phyloP scores from a whole-genome alignment of 2,113 vertebrate genomes.

The Daphoenositta chrysoptera region DNA sequence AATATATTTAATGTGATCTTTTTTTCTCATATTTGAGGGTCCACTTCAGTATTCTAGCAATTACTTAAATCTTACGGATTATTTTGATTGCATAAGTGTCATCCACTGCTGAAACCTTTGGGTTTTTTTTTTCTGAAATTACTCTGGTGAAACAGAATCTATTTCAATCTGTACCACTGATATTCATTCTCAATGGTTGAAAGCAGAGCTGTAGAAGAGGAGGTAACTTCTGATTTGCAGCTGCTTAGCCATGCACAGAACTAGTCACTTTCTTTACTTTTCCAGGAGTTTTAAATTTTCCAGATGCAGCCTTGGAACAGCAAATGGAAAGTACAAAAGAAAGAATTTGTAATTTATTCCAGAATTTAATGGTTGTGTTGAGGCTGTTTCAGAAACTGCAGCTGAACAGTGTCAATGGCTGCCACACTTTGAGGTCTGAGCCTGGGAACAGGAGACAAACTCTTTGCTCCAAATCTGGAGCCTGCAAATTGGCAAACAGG shows the following conservation, averaged over 20 bases:
- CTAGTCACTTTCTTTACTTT: neutral
- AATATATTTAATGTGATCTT: neutral
- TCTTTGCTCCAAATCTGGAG: neutral
- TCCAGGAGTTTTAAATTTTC: neutral
- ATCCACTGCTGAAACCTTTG: neutral
- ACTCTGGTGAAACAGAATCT: neutral
- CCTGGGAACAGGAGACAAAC: neutral
- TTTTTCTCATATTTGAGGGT: neutral
- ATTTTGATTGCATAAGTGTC: neutral
- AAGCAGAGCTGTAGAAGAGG: neutral
- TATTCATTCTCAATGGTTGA: neutral
- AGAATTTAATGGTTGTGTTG: neutral
- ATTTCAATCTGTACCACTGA: neutral
- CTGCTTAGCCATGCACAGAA: neutral
- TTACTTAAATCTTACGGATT: neutral
- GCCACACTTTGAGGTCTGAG: neutral
- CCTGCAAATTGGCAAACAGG: neutral
- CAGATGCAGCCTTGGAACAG: conserved; percentile 40
- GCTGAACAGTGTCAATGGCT: neutral
- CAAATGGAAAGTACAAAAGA: neutral
- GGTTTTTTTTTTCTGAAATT: neutral
- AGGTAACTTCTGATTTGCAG: neutral
- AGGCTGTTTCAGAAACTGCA: neutral
- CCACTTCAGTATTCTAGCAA: neutral
- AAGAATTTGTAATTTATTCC: neutral